Evolutionary conservation across 2,113 vertebrate genomes (phyloP), one percentile per base, ranked within the genome.

Genomic region (Amphiprion percula): DNA sequence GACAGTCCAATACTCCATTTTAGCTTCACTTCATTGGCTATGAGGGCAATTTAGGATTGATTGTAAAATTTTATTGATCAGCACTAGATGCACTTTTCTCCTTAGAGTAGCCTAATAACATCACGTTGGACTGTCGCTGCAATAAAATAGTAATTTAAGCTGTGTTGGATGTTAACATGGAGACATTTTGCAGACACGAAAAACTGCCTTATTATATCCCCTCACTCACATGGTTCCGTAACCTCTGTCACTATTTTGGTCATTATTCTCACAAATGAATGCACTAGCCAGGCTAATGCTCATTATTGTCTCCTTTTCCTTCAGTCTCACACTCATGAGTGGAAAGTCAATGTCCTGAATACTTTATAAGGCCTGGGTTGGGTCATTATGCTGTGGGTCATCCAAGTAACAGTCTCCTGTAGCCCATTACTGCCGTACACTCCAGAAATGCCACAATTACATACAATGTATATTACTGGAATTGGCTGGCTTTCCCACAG

Each of bases 21-120:
- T 67, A 77, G 70, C 79, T 68, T 70, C 70, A 83, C 82, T 87
- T 78, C 78, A 84, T 54, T 87, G 74, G 79, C 68, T 72, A 83
- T 46, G 6, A 17, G 44, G 37, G 74, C 75, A 70, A 82, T 89
- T 88, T 74, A 68, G 78, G 68, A 68, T 83, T 84, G 86, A 88
- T 74, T 86, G 73, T 90, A 86, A 89, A 84, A 84, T 79, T 44
- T 81, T 88, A 89, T 90, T 84, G 88, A 92, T 88, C 80, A 79
- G 62, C 60, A 63, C 55, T 68, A 49, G 79, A 77, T 76, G 77
- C 82, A 62, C 82, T 90, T 87, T 87, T 79, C 73, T 69, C 73
- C 58, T 74, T 41, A 17, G 65, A 77, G 50, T 53, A 39, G 41
- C 60, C 55, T 70, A 88, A 87, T 71, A 80, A 86, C 83, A 70